A percentile compares a stretch with the other conserved stretches of the same genome.
Evolutionary conservation across 2,888 invertebrate genomes (phyloP).

Genomic region (Caenorhabditis becei): DNA sequence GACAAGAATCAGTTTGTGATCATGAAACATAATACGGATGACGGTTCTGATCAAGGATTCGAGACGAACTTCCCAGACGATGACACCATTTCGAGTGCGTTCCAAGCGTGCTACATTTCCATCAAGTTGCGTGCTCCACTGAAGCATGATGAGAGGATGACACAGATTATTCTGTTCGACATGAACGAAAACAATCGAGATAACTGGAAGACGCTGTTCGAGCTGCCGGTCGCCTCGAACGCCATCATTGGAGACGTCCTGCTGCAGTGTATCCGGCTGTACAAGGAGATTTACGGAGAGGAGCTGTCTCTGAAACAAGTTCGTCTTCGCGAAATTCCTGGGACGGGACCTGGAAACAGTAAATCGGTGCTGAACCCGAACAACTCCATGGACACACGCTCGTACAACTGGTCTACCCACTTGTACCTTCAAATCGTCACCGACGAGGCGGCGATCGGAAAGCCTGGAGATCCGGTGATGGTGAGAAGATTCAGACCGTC

Average conservation of each 20-base stretch:
- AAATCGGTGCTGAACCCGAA: conserved; percentile 53
- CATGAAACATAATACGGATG: conserved; percentile 53
- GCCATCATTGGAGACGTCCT: conserved; percentile 68
- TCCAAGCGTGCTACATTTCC: conserved; percentile 60
- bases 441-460: conserved; percentile 52
- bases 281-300: conserved; percentile 69
- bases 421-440: conserved; percentile 69
- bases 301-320: conserved; percentile 63
- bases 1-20: conserved; percentile 65
- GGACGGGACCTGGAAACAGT: background rate
- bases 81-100: conserved; percentile 34
- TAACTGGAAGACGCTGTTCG: conserved; percentile 70
- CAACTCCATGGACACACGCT: conserved; percentile 40
- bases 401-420: conserved; percentile 36
- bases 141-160: conserved; percentile 69
- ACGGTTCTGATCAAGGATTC: conserved; percentile 50
- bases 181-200: conserved; percentile 64
- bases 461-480: conserved; percentile 63
- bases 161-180: conserved; percentile 67
- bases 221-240: conserved; percentile 62
- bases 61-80: conserved; percentile 47
- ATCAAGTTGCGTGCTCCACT: conserved; percentile 71
- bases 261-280: conserved; percentile 65
- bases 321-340: conserved; percentile 65
- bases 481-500: conserved; percentile 66